Evolutionary conservation across 2,888 invertebrate species (phyloP).

Genomic region (Bellardia bayeri): DNA sequence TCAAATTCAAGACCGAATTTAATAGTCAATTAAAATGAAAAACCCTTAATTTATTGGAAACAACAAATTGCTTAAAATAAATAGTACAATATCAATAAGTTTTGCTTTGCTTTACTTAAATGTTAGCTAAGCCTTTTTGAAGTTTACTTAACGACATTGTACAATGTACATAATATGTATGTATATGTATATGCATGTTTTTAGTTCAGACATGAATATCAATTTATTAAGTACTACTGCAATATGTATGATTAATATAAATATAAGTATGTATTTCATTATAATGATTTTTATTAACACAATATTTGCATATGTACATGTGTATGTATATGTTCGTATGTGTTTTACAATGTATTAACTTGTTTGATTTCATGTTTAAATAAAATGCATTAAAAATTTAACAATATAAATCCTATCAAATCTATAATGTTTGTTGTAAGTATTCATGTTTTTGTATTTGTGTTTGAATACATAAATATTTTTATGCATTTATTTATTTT

Average conservation of each 20-base stretch:
- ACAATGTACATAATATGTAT: too few species aligned
- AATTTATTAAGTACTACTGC: constrained; percentile 14
- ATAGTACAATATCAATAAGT: too few species aligned
- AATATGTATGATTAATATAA: constrained; percentile 31
- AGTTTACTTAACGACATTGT: too few species aligned
- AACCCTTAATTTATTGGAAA: too few species aligned
- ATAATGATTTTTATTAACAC: constrained; percentile 44
- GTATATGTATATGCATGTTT: too few species aligned
- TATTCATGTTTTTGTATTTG: constrained; percentile 36
- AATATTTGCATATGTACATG: constrained; percentile 31
- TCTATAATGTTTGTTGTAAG: constrained; percentile 46
- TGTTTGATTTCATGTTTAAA: constrained; percentile 64
- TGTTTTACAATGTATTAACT: constrained; percentile 41
- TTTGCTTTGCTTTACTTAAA: too few species aligned
- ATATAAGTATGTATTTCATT: constrained; percentile 25
- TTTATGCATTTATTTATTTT: constrained; percentile 55
- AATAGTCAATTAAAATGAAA: too few species aligned
- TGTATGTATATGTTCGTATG: neutral
- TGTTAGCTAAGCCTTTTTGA: too few species aligned
- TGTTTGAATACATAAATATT: constrained; percentile 33
- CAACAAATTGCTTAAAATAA: too few species aligned
- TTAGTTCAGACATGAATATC: neutral
- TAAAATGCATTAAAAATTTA: constrained; percentile 61
- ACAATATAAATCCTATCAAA: constrained; percentile 59
- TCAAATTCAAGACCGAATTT: too few species aligned